A percentile compares a stretch with the other conserved stretches of the same genome.
phyloP scores from a whole-genome alignment of 2,888 invertebrate species.

The Agrochola circellaris region DNA sequence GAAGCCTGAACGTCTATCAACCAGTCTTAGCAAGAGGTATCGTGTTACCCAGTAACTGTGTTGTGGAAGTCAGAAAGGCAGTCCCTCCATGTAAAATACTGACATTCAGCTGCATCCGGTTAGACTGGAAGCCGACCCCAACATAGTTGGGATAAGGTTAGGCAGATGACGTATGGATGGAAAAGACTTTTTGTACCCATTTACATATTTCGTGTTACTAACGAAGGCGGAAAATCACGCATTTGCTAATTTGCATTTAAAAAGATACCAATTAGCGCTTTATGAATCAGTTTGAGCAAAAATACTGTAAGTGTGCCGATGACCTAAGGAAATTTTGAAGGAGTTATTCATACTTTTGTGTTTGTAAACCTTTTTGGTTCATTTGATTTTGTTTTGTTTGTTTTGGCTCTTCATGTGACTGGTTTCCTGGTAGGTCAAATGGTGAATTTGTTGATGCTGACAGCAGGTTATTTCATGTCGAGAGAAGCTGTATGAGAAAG shows the following conservation, averaged over 20 bases:
- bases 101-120: not conserved
- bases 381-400: conserved; percentile 28
- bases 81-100: not conserved
- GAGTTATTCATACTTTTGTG: conserved; percentile 51
- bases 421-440: conserved; percentile 43
- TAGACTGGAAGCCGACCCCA: too few relatives aligned
- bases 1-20: too few relatives aligned
- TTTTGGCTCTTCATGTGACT: conserved; percentile 10
- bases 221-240: conserved; percentile 64
- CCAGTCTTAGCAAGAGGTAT: not conserved
- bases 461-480: not conserved
- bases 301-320: conserved; percentile 67
- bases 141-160: not conserved
- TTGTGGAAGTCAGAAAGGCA: not conserved
- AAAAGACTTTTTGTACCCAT: not conserved
- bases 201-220: not conserved
- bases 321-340: conserved; percentile 56
- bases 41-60: not conserved
- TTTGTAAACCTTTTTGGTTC: conserved; percentile 42
- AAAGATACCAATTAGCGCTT: conserved; percentile 68
- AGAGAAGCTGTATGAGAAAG: not conserved
- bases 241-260: conserved; percentile 71
- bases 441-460: not conserved
- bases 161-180: not conserved
- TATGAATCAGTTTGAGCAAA: conserved; percentile 62